Percentiles rank a stretch among this genome's conserved stretches.
Conservation (phyloP, 1,140 invertebrate genomes). For the Nixonia krombeini region DNA sequence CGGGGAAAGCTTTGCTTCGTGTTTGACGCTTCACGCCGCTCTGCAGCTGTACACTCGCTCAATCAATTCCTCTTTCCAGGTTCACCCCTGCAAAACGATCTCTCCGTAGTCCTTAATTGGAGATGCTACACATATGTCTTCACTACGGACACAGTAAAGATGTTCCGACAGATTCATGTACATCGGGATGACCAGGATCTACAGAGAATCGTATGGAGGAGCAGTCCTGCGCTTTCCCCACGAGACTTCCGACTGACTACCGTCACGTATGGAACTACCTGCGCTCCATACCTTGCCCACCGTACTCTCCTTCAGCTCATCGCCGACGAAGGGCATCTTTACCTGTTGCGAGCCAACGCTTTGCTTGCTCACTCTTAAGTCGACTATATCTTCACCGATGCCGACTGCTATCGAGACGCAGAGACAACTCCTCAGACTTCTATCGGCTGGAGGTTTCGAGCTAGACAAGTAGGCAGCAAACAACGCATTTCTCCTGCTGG, state of each 20-base stretch:
- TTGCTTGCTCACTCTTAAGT: slow-evolving; percentile 2
- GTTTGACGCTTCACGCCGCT: too few relatives aligned
- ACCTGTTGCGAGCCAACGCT: background rate
- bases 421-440: background rate
- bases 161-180: slow-evolving; percentile 56
- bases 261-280: slow-evolving; percentile 57
- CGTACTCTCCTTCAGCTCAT: slow-evolving; percentile 38
- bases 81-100: slow-evolving; percentile 1
- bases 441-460: too few relatives aligned
- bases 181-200: slow-evolving; percentile 30
- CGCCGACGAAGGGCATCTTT: background rate
- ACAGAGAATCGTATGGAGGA: slow-evolving; percentile 56
- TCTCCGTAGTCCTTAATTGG: slow-evolving; percentile 15
- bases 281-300: slow-evolving; percentile 49
- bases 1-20: too few relatives aligned
- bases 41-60: background rate
- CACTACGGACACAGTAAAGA: slow-evolving; percentile 51
- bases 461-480: background rate
- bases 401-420: background rate
- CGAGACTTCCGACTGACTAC: slow-evolving; percentile 45
- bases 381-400: slow-evolving; percentile 15
- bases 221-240: background rate
- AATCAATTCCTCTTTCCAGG: slow-evolving; percentile 3
- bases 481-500: background rate
- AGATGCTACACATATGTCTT: slow-evolving; percentile 29